A percentile compares a stretch with the other conserved stretches of the same genome.
These are phyloP conservation scores for Melinaea marsaeus DNA, from an alignment of 2,888 invertebrate species.

Conservation along the genomic window DNA sequence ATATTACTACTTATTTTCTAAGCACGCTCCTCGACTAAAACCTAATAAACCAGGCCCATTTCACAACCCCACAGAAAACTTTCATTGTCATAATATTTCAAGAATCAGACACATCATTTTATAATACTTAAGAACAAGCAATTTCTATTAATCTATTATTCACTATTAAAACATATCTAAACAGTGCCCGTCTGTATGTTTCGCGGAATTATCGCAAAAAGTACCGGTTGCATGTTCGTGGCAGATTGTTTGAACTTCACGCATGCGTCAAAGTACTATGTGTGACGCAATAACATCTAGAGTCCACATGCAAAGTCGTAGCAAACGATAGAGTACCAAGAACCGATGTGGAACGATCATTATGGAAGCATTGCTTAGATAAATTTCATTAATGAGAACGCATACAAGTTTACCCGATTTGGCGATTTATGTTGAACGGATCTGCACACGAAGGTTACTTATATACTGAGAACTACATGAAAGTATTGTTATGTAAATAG, in stretches of 20 bases:
- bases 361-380: not conserved
- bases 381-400: slow-evolving; percentile 5
- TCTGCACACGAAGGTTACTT: too few species aligned
- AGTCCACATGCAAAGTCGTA: slow-evolving; percentile 25
- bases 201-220: slow-evolving; percentile 33
- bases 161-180: slow-evolving; percentile 3
- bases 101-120: too few species aligned
- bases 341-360: slow-evolving; percentile 5
- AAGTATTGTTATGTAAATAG: too few species aligned
- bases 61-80: too few species aligned
- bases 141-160: too few species aligned
- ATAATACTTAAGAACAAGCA: too few species aligned
- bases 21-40: too few species aligned
- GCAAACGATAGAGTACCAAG: slow-evolving; percentile 26
- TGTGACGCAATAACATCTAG: slow-evolving; percentile 35
- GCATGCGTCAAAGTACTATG: slow-evolving; percentile 37
- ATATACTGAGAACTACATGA: too few species aligned
- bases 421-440: not conserved
- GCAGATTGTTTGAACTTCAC: slow-evolving; percentile 37
- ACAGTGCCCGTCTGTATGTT: slow-evolving; percentile 17
- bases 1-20: too few species aligned
- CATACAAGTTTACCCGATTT: not conserved
- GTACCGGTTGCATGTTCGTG: slow-evolving; percentile 32
- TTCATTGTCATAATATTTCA: too few species aligned
- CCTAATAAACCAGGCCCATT: too few species aligned